Evolutionary conservation across 2,888 invertebrate genomes (phyloP).

Genomic region (Machimus atricapillus): DNA sequence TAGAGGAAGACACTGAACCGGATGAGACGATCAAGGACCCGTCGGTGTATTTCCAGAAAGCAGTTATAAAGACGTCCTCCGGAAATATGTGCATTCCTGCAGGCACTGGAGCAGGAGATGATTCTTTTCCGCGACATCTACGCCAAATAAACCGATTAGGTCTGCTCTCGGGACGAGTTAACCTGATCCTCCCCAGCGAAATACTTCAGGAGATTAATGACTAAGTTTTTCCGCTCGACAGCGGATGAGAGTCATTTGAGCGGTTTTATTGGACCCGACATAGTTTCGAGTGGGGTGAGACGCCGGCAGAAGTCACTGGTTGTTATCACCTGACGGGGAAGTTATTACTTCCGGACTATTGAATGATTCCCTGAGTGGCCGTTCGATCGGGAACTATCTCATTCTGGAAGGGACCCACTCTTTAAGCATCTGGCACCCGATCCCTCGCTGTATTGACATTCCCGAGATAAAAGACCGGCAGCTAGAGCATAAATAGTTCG

Average conservation of each 20-base stretch:
- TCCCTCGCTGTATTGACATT: not conserved
- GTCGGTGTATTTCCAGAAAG: not conserved
- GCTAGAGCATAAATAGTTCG: slow-evolving; percentile 2
- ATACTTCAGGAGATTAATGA: slow-evolving; percentile 22
- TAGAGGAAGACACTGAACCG: slow-evolving; percentile 19
- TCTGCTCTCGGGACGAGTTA: slow-evolving; percentile 11
- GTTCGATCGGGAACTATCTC: not conserved
- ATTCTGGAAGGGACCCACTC: not conserved
- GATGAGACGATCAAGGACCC: not conserved
- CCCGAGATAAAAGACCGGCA: not conserved
- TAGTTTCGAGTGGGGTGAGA: not conserved
- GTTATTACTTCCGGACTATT: slow-evolving; percentile 9
- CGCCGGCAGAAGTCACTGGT: not conserved
- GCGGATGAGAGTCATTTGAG: not conserved
- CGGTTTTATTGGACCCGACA: not conserved
- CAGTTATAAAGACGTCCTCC: not conserved
- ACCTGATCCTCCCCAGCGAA: not conserved
- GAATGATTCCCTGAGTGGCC: not conserved
- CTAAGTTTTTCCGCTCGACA: slow-evolving; percentile 13
- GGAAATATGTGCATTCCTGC: not conserved
- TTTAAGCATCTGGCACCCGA: not conserved
- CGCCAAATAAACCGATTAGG: slow-evolving; percentile 26
- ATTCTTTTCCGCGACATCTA: slow-evolving; percentile 32
- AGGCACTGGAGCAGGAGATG: not conserved
- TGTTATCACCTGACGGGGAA: not conserved